Evolutionary conservation across 64 coral and sea anemone genomes (phyloP).

Genomic region (Montipora sp.): DNA sequence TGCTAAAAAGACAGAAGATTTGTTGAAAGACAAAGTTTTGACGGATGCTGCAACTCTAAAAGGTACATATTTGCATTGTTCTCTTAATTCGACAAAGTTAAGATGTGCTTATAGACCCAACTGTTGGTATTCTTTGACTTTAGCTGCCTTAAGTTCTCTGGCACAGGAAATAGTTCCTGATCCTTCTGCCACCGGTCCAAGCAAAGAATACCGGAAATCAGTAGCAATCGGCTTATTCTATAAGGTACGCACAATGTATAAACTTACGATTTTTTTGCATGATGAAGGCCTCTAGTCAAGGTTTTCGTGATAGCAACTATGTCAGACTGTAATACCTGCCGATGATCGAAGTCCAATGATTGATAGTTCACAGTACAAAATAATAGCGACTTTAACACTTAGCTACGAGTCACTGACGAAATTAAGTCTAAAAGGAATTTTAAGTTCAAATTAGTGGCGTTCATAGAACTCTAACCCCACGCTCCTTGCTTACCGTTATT

Average conservation of each 20-base stretch:
- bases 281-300: no score
- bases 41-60: conserved; percentile 66
- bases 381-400: no score
- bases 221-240: conserved; percentile 87
- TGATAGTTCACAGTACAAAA: not conserved
- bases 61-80: conserved; percentile 37
- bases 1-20: conserved; percentile 67
- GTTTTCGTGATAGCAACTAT: no score
- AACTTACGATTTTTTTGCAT: not conserved
- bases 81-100: no score
- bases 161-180: conserved; percentile 74
- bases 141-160: conserved; percentile 70
- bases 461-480: no score
- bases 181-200: conserved; percentile 55
- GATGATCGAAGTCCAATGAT: not conserved
- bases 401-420: no score
- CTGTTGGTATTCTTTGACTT: not conserved
- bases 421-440: no score
- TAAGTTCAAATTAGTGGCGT: no score
- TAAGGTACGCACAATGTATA: conserved; percentile 45
- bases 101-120: not conserved
- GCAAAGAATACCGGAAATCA: conserved; percentile 79
- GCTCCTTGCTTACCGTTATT: no score
- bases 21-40: conserved; percentile 69
- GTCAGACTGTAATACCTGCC: no score